phyloP scores from a whole-genome alignment of 2,888 invertebrate species.

The Ctena decussata region DNA sequence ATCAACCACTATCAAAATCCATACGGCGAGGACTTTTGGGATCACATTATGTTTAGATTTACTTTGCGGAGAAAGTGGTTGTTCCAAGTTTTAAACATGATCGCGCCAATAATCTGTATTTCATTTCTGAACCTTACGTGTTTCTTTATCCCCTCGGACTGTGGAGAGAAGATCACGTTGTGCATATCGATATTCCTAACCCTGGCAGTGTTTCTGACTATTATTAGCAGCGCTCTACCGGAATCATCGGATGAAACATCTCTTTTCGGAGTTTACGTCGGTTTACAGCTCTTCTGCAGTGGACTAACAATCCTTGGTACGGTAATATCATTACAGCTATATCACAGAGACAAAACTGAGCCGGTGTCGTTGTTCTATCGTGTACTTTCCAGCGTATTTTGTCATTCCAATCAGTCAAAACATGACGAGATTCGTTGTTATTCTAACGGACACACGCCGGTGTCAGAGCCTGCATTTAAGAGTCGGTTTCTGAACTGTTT shows the following conservation, averaged over 20 bases:
- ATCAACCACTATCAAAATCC: background rate
- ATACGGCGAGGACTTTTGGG: constrained; percentile 19
- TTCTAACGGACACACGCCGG: background rate
- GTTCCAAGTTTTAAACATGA: constrained; percentile 62
- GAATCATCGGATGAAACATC: constrained; percentile 64
- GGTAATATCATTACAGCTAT: constrained; percentile 52
- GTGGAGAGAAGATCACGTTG: constrained; percentile 68
- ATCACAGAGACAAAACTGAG: constrained; percentile 10
- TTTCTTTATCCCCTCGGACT: constrained; percentile 63
- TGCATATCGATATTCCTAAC: constrained; percentile 69
- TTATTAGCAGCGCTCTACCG: constrained; percentile 63
- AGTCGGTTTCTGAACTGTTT: background rate
- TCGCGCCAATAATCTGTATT: constrained; percentile 60
- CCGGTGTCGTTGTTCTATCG: background rate
- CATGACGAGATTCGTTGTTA: background rate
- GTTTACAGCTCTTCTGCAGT: constrained; percentile 64
- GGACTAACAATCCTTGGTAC: constrained; percentile 55
- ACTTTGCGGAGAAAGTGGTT: constrained; percentile 53
- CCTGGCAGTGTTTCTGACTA: constrained; percentile 68
- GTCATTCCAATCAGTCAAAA: background rate
- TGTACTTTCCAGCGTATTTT: background rate
- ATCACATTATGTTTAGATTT: constrained; percentile 33
- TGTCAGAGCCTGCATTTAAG: background rate
- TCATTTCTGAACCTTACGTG: constrained; percentile 60
- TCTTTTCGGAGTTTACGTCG: constrained; percentile 61